These are phyloP conservation scores for Platalea minor DNA, from an alignment of 2,797 vertebrate genomes.

Conservation along the genomic window DNA sequence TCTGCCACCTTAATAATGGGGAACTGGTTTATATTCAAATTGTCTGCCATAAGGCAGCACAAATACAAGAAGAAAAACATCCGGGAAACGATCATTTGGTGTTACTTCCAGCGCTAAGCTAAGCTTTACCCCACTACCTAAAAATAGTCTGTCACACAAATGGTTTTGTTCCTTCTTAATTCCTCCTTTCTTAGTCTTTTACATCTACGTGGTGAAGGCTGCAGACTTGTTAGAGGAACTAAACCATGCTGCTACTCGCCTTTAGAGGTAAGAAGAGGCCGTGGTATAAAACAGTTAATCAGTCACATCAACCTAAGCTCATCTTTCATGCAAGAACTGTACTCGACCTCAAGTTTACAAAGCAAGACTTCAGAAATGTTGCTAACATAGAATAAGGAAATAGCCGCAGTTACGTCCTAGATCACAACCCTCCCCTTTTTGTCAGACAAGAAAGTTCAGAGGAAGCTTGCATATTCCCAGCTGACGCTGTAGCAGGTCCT, in stretches of 20 bases:
- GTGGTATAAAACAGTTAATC: not conserved
- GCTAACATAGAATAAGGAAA: not conserved
- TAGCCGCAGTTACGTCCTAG: not conserved
- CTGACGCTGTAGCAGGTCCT: not conserved
- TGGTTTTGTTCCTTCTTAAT: not conserved
- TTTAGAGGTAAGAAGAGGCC: not conserved
- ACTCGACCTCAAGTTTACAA: not conserved
- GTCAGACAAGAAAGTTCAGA: not conserved
- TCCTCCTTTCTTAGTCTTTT: not conserved
- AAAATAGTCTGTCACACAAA: fast-evolving
- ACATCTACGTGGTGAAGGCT: fast-evolving
- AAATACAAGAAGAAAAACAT: not conserved
- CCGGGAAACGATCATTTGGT: not conserved
- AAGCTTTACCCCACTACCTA: not conserved
- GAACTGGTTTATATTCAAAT: not conserved
- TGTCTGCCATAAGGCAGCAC: not conserved
- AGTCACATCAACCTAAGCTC: not conserved
- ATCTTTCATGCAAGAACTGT: not conserved
- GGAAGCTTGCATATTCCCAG: not conserved
- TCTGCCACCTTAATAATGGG: not conserved
- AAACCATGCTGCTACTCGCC: not conserved
- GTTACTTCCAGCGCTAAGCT: not conserved
- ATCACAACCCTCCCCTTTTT: not conserved
- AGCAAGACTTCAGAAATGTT: not conserved
- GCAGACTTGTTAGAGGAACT: not conserved